phyloP scores from a whole-genome alignment of 2,888 invertebrate species.

The Tenthredo distinguenda region DNA sequence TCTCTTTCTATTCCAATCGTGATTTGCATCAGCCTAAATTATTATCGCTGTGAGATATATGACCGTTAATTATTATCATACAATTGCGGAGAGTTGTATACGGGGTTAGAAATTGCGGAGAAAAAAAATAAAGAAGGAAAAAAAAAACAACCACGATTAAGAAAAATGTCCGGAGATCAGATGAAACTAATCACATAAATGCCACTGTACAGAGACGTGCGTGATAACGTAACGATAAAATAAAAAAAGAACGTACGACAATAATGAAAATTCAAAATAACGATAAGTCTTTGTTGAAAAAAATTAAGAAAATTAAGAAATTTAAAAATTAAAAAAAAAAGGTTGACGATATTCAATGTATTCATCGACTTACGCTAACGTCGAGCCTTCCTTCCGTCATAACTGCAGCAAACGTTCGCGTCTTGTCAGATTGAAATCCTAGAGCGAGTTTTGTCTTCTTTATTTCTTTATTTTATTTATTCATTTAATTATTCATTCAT shows the following conservation, averaged over 20 bases:
- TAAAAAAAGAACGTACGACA: too few relatives aligned
- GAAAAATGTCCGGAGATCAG: too few relatives aligned
- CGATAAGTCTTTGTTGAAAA: too few relatives aligned
- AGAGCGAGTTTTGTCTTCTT: not conserved
- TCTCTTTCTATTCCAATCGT: too few relatives aligned
- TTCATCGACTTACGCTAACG: slow-evolving; percentile 44
- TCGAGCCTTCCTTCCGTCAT: slow-evolving; percentile 47
- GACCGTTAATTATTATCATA: too few relatives aligned
- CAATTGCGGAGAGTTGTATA: too few relatives aligned
- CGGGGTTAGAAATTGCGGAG: not conserved
- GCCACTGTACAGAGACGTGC: too few relatives aligned
- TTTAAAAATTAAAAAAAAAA: not conserved
- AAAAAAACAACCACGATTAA: not conserved
- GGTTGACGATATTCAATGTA: slow-evolving; percentile 24
- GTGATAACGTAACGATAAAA: too few relatives aligned
- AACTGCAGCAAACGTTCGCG: not conserved
- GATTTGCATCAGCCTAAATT: too few relatives aligned
- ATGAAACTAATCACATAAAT: too few relatives aligned
- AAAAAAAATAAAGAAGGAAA: not conserved
- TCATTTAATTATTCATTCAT: not conserved
- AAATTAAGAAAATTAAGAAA: not conserved
- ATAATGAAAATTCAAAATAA: too few relatives aligned
- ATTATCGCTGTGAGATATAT: too few relatives aligned
- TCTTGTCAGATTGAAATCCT: not conserved
- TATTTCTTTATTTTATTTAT: not conserved